Evolutionary conservation across 2,797 vertebrate genomes (phyloP).

Genomic region (Heteromormyrus szaboi): DNA sequence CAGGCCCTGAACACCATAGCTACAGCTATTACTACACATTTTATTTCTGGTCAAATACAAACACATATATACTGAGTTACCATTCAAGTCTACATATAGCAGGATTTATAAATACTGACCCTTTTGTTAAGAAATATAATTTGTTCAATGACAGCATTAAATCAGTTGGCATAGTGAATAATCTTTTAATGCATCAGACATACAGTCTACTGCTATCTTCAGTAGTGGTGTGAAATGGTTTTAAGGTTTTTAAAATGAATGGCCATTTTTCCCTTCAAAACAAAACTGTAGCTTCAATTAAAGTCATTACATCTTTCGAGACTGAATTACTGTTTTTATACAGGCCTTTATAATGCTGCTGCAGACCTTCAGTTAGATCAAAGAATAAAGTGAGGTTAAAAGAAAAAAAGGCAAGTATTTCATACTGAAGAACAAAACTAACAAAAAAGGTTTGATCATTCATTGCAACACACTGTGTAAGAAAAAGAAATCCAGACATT

Average conservation of each 20-base stretch:
- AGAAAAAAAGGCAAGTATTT: background rate
- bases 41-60: background rate
- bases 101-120: background rate
- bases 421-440: background rate
- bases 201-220: background rate
- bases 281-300: background rate
- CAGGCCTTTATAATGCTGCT: background rate
- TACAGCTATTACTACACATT: background rate
- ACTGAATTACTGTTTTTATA: background rate
- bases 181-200: background rate
- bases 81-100: background rate
- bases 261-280: background rate
- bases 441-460: background rate
- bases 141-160: background rate
- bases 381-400: background rate
- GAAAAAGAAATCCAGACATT: background rate
- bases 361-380: background rate
- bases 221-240: background rate
- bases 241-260: background rate
- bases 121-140: background rate
- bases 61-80: background rate
- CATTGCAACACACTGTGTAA: background rate
- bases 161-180: background rate
- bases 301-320: slow-evolving; percentile 2
- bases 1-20: background rate